These are phyloP conservation scores for Actinostola sp. DNA, from an alignment of 92 coral and sea anemone genomes.

Conservation along the genomic window DNA sequence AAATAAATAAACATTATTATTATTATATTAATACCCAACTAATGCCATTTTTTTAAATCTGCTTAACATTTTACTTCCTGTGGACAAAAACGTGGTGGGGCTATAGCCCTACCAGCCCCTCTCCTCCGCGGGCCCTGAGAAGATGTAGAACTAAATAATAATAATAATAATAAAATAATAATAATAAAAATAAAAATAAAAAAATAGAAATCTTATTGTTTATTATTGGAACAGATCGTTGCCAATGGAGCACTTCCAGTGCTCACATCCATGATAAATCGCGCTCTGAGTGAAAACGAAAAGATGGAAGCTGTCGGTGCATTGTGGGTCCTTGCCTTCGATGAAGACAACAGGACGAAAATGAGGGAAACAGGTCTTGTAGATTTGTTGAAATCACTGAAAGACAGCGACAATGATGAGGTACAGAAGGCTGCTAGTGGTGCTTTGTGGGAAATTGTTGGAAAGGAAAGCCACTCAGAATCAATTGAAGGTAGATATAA, in stretches of 20 bases:
- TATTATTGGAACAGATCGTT: conserved; percentile 21
- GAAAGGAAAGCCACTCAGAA: conserved; percentile 21
- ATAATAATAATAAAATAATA: too few species aligned
- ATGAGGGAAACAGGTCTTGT: conserved; percentile 41
- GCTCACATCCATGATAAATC: conserved; percentile 49
- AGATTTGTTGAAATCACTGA: conserved; percentile 27
- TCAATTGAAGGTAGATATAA: background rate
- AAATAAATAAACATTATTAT: too few species aligned
- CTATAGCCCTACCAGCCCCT: too few species aligned
- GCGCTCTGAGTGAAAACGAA: conserved; percentile 47
- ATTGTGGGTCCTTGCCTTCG: conserved; percentile 74
- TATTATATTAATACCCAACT: too few species aligned
- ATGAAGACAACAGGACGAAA: conserved; percentile 54
- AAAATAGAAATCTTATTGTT: background rate
- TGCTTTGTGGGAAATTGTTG: conserved; percentile 76
- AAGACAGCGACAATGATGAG: conserved; percentile 37
- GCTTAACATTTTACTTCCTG: too few species aligned
- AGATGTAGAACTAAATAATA: too few species aligned
- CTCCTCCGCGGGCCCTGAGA: too few species aligned
- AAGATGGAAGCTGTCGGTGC: conserved; percentile 45
- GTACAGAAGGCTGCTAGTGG: conserved; percentile 66
- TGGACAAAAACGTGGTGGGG: too few species aligned
- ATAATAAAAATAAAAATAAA: too few species aligned
- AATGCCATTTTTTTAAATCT: too few species aligned
- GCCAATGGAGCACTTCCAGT: conserved; percentile 58